Percentiles rank a stretch among this genome's conserved stretches.
Evolutionary conservation across 2,888 invertebrate species (phyloP).

Genomic region (Platypus cylindrus): DNA sequence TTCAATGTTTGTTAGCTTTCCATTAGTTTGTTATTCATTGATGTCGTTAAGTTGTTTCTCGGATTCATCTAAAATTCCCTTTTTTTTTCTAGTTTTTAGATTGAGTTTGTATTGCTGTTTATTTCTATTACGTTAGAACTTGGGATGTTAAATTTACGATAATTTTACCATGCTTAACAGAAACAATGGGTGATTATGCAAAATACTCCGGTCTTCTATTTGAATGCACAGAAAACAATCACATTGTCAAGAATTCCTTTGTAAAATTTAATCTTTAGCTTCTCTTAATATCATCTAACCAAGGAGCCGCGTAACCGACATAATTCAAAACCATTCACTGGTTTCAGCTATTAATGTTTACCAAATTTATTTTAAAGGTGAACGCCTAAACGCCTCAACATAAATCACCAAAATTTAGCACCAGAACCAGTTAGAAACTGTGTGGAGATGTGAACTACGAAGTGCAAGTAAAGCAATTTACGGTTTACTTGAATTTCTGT

Average conservation of each 20-base stretch:
- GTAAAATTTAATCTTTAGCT: conserved; percentile 6
- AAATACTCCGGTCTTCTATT: no score
- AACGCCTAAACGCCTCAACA: not conserved
- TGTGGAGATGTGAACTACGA: not conserved
- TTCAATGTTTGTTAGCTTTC: no score
- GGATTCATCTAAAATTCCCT: no score
- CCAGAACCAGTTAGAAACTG: conserved; percentile 1
- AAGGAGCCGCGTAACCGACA: conserved; percentile 8
- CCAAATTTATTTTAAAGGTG: conserved; percentile 9
- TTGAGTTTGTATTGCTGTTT: no score
- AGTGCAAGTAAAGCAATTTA: conserved; percentile 1
- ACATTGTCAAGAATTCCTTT: conserved; percentile 5
- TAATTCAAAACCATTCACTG: conserved; percentile 15
- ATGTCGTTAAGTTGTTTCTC: no score
- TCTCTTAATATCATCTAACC: not conserved
- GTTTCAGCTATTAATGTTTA: conserved; percentile 14
- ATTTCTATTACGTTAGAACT: no score
- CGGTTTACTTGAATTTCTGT: no score
- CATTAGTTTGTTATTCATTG: no score
- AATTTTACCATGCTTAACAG: conserved; percentile 3
- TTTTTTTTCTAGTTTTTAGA: no score
- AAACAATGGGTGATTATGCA: conserved; percentile 15
- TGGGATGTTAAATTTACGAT: conserved; percentile 2
- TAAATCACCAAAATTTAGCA: conserved; percentile 2
- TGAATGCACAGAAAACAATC: conserved; percentile 10